These are phyloP conservation scores for Drosophila teissieri DNA, from an alignment of 1,140 invertebrate genomes.

Conservation along the genomic window DNA sequence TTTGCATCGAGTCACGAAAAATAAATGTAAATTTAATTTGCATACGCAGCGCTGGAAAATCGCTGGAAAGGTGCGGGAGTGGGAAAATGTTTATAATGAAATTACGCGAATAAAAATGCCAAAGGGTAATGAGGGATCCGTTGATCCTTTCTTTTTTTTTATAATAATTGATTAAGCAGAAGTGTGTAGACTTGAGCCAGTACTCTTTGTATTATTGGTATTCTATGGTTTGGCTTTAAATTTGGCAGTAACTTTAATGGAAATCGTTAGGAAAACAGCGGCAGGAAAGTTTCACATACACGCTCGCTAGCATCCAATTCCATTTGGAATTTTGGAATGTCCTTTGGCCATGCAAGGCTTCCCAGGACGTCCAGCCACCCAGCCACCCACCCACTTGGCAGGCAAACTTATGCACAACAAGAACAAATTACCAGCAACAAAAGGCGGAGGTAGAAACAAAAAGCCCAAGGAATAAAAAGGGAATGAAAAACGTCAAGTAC, in stretches of 20 bases:
- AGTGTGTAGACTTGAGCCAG: too few species aligned
- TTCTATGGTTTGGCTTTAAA: background rate
- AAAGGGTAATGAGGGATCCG: slow-evolving; percentile 2
- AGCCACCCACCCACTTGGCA: background rate
- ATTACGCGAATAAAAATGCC: slow-evolving; percentile 64
- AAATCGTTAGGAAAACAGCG: background rate
- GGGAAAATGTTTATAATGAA: slow-evolving; percentile 59
- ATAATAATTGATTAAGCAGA: background rate
- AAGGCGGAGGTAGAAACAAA: slow-evolving; percentile 23
- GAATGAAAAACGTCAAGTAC: slow-evolving; percentile 66
- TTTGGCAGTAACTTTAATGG: background rate
- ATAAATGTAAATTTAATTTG: slow-evolving; percentile 78
- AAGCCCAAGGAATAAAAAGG: slow-evolving; percentile 15
- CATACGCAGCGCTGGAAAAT: slow-evolving; percentile 32
- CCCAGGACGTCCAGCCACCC: slow-evolving; percentile 10
- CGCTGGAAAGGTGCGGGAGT: too few species aligned
- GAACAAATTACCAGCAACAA: slow-evolving; percentile 64
- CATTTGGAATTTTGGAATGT: slow-evolving; percentile 64
- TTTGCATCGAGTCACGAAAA: slow-evolving; percentile 72
- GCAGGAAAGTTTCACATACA: slow-evolving; percentile 7
- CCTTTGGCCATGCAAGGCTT: slow-evolving; percentile 75
- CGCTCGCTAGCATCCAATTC: slow-evolving; percentile 25
- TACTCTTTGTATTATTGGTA: too few species aligned
- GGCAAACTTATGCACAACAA: slow-evolving; percentile 54
- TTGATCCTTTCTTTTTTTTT: background rate